Percentiles rank a stretch among this genome's conserved stretches.
phyloP scores from a whole-genome alignment of 2,888 invertebrate genomes.

The Patella caerulea region DNA sequence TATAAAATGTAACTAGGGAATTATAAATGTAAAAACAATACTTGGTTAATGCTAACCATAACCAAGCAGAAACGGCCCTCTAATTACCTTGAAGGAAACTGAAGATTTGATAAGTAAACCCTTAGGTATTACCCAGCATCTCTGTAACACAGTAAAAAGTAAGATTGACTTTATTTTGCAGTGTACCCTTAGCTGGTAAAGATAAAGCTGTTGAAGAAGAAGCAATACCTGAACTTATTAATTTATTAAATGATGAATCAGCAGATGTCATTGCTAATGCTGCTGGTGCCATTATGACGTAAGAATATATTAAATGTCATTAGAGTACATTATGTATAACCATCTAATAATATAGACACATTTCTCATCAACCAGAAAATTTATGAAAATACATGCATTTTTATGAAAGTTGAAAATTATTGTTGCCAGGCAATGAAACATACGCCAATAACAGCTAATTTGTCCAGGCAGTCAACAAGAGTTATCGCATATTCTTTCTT shows the following conservation, averaged over 20 bases:
- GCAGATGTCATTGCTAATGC: constrained; percentile 67
- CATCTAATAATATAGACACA: too few species aligned
- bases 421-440: too few species aligned
- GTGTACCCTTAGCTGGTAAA: constrained; percentile 70
- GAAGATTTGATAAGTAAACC: neutral
- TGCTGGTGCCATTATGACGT: constrained; percentile 71
- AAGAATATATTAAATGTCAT: constrained; percentile 32
- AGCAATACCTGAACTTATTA: constrained; percentile 62
- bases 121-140: neutral
- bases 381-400: too few species aligned
- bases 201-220: constrained; percentile 69
- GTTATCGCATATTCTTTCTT: too few species aligned
- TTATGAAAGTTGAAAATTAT: too few species aligned
- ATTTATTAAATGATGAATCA: constrained; percentile 61
- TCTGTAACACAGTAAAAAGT: too few species aligned
- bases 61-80: neutral
- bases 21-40: neutral
- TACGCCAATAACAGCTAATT: too few species aligned
- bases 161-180: constrained; percentile 36
- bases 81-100: neutral
- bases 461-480: too few species aligned
- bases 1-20: too few species aligned
- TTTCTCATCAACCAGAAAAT: too few species aligned
- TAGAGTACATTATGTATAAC: too few species aligned
- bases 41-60: too few species aligned